Conservation (phyloP, 30 jellyfish, hydroid and myxozoan species). For the Mastigias papua region DNA sequence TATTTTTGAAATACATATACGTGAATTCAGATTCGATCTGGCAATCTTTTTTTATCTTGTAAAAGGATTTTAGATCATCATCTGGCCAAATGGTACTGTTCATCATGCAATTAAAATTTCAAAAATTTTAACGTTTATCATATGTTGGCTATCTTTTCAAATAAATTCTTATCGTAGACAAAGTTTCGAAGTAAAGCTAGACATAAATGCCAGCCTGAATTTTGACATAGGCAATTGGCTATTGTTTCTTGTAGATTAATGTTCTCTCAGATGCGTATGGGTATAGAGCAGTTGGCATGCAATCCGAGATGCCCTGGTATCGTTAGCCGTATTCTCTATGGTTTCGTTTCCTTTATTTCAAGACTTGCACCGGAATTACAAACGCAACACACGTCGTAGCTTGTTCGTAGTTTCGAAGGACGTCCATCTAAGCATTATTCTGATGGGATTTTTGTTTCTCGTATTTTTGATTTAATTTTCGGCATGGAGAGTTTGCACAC, state of each 20-base stretch:
- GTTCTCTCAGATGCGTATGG: constrained; percentile 79
- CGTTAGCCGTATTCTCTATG: constrained; percentile 46
- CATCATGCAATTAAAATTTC: neutral
- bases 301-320: constrained; percentile 90
- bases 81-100: neutral
- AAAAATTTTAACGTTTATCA: too few relatives aligned
- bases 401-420: too few relatives aligned
- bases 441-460: too few relatives aligned
- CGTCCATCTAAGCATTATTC: too few relatives aligned
- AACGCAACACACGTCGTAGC: constrained; percentile 15
- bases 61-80: too few relatives aligned
- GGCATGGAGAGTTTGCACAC: too few relatives aligned
- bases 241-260: constrained; percentile 58
- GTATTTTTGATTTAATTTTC: too few relatives aligned
- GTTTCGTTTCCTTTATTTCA: constrained; percentile 43
- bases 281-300: constrained; percentile 71
- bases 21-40: too few relatives aligned
- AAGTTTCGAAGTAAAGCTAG: neutral
- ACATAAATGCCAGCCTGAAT: neutral
- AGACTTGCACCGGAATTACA: constrained; percentile 65
- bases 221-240: neutral
- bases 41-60: too few relatives aligned
- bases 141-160: neutral
- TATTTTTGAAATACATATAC: too few relatives aligned
- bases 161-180: neutral